A percentile compares a stretch with the other conserved stretches of the same genome.
Evolutionary conservation across 2,888 invertebrate genomes (phyloP).

Genomic region (Hemithea aestivaria): DNA sequence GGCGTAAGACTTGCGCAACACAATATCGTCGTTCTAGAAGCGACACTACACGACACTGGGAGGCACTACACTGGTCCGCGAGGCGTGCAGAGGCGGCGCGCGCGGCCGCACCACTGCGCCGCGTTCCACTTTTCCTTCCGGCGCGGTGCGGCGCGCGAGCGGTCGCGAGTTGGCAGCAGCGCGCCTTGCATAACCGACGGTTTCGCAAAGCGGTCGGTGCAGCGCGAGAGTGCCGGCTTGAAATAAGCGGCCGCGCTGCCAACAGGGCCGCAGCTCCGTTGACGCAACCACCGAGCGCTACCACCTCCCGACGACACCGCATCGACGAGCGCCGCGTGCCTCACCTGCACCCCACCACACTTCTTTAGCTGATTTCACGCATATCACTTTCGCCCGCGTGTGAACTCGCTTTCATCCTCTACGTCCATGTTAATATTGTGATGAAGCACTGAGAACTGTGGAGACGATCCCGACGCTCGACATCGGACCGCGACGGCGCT

Average conservation of each 20-base stretch:
- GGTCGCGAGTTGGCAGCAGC: conserved; percentile 75
- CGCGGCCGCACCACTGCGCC: conserved; percentile 73
- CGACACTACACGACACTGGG: conserved; percentile 74
- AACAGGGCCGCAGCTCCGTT: conserved; percentile 54
- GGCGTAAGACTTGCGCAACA: conserved; percentile 75
- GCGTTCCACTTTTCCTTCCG: conserved; percentile 79
- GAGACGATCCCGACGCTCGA: conserved; percentile 15
- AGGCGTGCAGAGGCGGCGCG: conserved; percentile 72
- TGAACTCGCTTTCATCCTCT: conserved; percentile 62
- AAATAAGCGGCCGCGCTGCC: conserved; percentile 69
- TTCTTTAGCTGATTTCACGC: conserved; percentile 58
- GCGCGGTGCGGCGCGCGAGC: conserved; percentile 58
- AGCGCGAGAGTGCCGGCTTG: conserved; percentile 66
- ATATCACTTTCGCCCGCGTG: conserved; percentile 67
- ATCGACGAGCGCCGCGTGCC: conserved; percentile 21
- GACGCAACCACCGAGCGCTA: conserved; percentile 48
- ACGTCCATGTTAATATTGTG: conserved; percentile 34
- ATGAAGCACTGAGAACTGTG: conserved; percentile 4
- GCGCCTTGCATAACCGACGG: conserved; percentile 75
- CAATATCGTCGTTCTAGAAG: conserved; percentile 72
- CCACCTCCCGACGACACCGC: conserved; percentile 14
- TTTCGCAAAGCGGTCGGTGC: conserved; percentile 76
- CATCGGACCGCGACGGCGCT: conserved; percentile 28
- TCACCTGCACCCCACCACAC: conserved; percentile 57
- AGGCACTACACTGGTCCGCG: conserved; percentile 67